Base-by-base conservation (phyloP, 2,113 vertebrate genomes). In the Leiothrix lutea region DNA sequence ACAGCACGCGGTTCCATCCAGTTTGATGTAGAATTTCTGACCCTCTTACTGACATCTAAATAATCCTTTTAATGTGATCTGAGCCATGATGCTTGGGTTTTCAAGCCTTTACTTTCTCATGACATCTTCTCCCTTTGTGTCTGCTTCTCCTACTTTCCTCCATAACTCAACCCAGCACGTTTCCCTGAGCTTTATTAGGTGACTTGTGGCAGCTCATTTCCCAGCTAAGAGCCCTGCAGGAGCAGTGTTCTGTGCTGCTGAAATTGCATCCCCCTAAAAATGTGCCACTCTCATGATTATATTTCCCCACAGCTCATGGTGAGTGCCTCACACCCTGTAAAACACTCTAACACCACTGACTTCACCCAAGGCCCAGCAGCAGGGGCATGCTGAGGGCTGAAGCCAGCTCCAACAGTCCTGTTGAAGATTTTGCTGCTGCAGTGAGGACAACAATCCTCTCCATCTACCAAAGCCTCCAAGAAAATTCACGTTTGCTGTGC, bases 311-410 rank as follows among this genome's bases (percentile, higher is more conserved):
- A 65, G 92, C 60, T 54, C 50, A 26, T 6, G 18, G 44, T 0
- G 2, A 89, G 40, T 50, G 28, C 45, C 77, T 95, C 66, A 42
- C 77, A 78, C 48, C 71, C 69, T 14, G 22, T 85, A 75, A 97
- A 92, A 61, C 50, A 57, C 7, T 3, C 0, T 1, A 84, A 51
- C 2, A 2, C 40, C 0, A 0, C 50, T 28, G 60, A 22, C 28
- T 89, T 56, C 14, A 12, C 16, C n/a, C 7, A 17, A 66, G 62
- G 31, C 64, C 36, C 61, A 35, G 77, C 24, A 71, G 64, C 45
- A 83, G 56, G n/a, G 3, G 0, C 0, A 1, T n/a, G 19, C 0
- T 40, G 65, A 84, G 48, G 50, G 42, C 5, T 11, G 11, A 36
- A 60, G 22, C 40, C 51, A 51, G 38, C 26, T 86, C 60, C 7